Conservation (phyloP, 2,113 vertebrate species). For the Suricata suricatta region DNA sequence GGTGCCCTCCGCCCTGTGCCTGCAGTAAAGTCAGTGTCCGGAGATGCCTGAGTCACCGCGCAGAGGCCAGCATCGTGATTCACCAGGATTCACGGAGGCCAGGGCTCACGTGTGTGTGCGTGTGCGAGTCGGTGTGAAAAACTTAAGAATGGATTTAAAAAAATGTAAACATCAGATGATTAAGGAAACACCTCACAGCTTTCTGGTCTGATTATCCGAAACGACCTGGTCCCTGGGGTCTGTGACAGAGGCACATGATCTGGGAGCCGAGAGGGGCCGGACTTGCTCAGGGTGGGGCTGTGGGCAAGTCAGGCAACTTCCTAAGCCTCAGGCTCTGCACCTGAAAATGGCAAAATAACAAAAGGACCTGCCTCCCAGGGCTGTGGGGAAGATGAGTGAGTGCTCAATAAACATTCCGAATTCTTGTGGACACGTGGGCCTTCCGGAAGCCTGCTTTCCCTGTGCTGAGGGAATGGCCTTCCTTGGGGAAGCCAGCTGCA, state of each 20-base stretch:
- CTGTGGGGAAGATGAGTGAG: background rate
- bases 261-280: background rate
- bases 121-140: background rate
- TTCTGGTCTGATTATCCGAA: background rate
- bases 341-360: background rate
- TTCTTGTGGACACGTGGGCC: background rate
- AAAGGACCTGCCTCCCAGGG: background rate
- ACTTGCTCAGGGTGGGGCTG: background rate
- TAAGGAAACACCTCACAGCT: background rate
- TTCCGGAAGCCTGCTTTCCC: background rate
- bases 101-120: background rate
- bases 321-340: background rate
- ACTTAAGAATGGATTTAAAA: background rate
- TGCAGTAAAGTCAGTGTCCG: background rate
- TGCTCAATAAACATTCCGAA: background rate
- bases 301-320: background rate
- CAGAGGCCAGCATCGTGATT: background rate
- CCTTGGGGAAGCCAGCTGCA: background rate
- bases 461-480: background rate
- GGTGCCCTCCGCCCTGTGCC: background rate
- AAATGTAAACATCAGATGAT: background rate
- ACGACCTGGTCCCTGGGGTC: background rate
- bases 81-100: background rate
- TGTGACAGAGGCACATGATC: background rate
- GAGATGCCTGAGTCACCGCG: conserved; percentile 8